Conservation (phyloP, 2,888 invertebrate genomes). For the Congeria kusceri region DNA sequence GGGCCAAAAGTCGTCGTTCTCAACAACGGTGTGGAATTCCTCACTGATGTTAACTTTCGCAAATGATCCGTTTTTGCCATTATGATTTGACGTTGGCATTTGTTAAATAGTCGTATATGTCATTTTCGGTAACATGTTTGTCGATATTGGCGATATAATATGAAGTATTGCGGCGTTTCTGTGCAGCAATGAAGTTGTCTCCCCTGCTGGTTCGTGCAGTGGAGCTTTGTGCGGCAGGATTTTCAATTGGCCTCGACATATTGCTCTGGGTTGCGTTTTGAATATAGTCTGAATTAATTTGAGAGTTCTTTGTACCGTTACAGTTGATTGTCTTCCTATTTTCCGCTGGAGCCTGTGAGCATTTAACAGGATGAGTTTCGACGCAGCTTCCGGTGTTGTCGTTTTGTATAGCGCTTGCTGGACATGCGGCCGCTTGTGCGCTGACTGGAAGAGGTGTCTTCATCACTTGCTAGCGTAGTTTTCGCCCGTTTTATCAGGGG, state of each 20-base stretch:
- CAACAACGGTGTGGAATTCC: too few species aligned
- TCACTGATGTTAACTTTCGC: too few species aligned
- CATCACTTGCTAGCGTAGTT: background rate
- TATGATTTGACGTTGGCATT: too few species aligned
- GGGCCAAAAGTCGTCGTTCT: background rate
- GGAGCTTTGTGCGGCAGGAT: too few species aligned
- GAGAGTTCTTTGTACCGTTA: background rate
- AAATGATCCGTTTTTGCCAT: too few species aligned
- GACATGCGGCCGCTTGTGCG: background rate
- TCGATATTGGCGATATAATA: background rate
- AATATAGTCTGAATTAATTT: background rate
- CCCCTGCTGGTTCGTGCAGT: too few species aligned
- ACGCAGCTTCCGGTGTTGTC: background rate
- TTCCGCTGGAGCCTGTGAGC: too few species aligned
- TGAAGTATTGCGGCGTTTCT: background rate
- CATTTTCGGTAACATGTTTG: background rate
- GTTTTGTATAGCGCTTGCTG: background rate
- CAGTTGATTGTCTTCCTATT: background rate
- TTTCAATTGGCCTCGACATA: too few species aligned
- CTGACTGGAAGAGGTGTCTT: background rate
- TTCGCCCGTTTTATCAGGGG: too few species aligned
- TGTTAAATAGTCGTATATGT: background rate
- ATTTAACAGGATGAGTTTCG: background rate
- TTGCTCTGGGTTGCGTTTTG: too few species aligned
- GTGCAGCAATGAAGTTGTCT: background rate